Conservation (phyloP, 2,888 invertebrate genomes). For the Netelia virgata region DNA sequence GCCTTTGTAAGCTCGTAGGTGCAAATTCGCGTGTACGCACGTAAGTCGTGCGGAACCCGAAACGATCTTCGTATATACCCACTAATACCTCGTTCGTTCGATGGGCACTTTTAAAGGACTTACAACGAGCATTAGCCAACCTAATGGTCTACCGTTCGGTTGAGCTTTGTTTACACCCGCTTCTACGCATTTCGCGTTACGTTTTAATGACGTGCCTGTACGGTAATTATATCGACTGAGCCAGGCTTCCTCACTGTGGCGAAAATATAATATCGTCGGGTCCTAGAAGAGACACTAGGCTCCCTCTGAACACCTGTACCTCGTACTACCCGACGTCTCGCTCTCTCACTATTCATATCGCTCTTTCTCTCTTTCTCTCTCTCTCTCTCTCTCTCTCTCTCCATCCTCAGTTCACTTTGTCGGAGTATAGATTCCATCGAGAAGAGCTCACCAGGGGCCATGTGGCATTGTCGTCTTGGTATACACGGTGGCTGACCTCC, state of each 20-base stretch:
- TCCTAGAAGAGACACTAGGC: constrained; percentile 26
- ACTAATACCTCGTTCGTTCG: neutral
- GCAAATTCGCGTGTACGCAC: constrained; percentile 54
- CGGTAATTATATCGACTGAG: constrained; percentile 21
- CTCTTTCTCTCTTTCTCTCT: constrained; percentile 13
- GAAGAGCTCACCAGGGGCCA: constrained; percentile 49
- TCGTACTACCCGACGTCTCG: constrained; percentile 26
- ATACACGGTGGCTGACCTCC: constrained; percentile 64
- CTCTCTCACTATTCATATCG: constrained; percentile 28
- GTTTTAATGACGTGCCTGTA: constrained; percentile 44
- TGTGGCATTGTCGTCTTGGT: constrained; percentile 60
- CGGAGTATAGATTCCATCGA: constrained; percentile 52
- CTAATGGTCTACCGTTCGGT: constrained; percentile 23
- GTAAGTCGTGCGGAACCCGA: neutral
- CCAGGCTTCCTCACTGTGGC: constrained; percentile 8
- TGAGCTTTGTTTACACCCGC: constrained; percentile 18
- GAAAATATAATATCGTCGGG: constrained; percentile 9
- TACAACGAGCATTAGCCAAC: constrained; percentile 39
- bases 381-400: constrained; percentile 7
- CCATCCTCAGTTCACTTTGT: constrained; percentile 31
- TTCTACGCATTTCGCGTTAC: constrained; percentile 15
- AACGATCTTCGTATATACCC: neutral
- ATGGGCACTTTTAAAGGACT: constrained; percentile 40
- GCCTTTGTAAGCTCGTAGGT: constrained; percentile 37
- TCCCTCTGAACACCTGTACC: constrained; percentile 53